Evolutionary conservation across 1,140 invertebrate genomes (phyloP).

Genomic region (Manduca sexta): DNA sequence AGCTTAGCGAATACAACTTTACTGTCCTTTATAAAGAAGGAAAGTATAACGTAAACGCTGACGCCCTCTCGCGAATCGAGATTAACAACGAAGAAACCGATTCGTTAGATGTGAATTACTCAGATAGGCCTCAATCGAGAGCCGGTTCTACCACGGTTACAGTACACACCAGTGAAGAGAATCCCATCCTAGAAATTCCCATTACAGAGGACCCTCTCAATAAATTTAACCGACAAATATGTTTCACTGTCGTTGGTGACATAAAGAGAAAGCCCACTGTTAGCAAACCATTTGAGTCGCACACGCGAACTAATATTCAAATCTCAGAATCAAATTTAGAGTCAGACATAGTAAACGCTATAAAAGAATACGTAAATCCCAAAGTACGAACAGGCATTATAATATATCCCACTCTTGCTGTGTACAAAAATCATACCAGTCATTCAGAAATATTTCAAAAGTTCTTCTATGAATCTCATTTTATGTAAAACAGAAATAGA

Average conservation of each 20-base stretch:
- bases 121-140: not conserved
- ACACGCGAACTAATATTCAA: conserved; percentile 8
- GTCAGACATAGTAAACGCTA: conserved; percentile 6
- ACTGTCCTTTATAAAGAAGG: conserved; percentile 11
- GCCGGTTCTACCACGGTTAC: conserved; percentile 5
- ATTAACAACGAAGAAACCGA: conserved; percentile 9
- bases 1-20: conserved; percentile 12
- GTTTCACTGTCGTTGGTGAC: conserved; percentile 11
- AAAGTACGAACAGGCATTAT: conserved; percentile 13
- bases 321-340: conserved; percentile 12
- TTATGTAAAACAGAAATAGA: conserved; percentile 8
- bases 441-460: conserved; percentile 12
- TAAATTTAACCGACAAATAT: conserved; percentile 13
- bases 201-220: conserved; percentile 14
- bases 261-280: conserved; percentile 6
- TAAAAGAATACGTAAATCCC: conserved; percentile 14
- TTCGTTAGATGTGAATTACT: conserved; percentile 5
- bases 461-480: conserved; percentile 14
- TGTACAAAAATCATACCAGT: conserved; percentile 12
- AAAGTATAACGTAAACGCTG: conserved; percentile 8
- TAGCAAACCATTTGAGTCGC: conserved; percentile 13
- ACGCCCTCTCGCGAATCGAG: conserved; percentile 11
- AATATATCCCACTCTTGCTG: conserved; percentile 5
- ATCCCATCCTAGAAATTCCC: conserved; percentile 17
- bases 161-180: conserved; percentile 10